phyloP scores from a whole-genome alignment of 2,113 vertebrate genomes.

The Mystacornis crossleyi region DNA sequence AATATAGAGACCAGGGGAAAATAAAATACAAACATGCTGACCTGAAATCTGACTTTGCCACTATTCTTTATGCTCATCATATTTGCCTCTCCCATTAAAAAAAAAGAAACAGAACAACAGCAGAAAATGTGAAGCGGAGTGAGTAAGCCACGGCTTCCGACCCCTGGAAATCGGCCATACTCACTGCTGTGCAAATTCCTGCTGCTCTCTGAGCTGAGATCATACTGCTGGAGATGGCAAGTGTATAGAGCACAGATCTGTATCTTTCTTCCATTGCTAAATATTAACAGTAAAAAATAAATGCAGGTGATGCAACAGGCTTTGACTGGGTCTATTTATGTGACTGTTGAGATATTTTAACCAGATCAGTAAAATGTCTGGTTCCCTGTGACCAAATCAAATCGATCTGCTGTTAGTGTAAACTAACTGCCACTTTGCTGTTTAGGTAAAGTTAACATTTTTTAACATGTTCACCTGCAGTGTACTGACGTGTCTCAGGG shows the following conservation, averaged over 20 bases:
- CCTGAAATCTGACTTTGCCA: neutral
- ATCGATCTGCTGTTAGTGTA: neutral
- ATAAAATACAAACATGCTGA: neutral
- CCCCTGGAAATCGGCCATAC: constrained; percentile 30
- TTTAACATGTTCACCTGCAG: neutral
- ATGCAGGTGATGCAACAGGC: constrained; percentile 32
- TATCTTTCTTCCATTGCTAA: constrained; percentile 51
- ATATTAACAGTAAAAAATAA: constrained; percentile 50
- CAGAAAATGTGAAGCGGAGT: neutral
- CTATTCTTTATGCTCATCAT: neutral
- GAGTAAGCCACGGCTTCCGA: constrained; percentile 50
- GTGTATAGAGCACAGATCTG: constrained; percentile 40
- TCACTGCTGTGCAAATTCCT: constrained; percentile 62
- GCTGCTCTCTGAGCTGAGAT: constrained; percentile 66
- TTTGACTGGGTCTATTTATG: constrained; percentile 21
- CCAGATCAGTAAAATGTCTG: neutral
- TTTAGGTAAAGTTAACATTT: neutral
- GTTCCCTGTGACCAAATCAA: neutral
- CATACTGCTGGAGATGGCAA: constrained; percentile 53
- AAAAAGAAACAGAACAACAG: neutral
- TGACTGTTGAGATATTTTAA: constrained; percentile 25
- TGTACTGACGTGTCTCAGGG: rapidly evolving
- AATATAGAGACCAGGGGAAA: neutral
- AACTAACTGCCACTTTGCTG: neutral
- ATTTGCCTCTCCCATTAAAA: constrained; percentile 5